These are phyloP conservation scores for Aphyosemion australe DNA, from an alignment of 2,113 vertebrate genomes.

Conservation along the genomic window DNA sequence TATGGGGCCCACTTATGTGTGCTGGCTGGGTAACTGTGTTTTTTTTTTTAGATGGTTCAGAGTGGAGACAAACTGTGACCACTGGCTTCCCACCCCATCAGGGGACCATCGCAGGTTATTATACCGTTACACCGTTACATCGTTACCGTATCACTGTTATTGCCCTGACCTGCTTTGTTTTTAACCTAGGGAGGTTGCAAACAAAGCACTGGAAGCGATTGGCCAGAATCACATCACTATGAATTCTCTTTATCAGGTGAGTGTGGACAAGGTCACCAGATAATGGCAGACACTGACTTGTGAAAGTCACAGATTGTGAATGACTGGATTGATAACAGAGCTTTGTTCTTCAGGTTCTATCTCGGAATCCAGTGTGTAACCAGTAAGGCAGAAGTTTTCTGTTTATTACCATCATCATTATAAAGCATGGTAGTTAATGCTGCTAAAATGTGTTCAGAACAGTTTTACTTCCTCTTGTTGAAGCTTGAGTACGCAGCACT, in stretches of 20 bases:
- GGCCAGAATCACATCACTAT: slow-evolving; percentile 85
- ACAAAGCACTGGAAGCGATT: slow-evolving; percentile 86
- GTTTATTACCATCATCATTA: neutral
- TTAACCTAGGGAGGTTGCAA: slow-evolving; percentile 82
- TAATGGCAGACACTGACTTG: neutral
- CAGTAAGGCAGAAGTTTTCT: slow-evolving; percentile 58
- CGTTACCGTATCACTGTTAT: too few relatives aligned
- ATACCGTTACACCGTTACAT: too few relatives aligned
- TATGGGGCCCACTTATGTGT: too few relatives aligned
- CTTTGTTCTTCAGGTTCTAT: slow-evolving; percentile 68
- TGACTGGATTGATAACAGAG: neutral
- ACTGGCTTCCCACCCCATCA: slow-evolving; percentile 86
- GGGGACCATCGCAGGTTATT: slow-evolving; percentile 87
- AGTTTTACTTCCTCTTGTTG: too few relatives aligned
- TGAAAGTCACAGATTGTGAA: neutral
- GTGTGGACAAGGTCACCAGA: neutral
- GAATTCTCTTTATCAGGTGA: slow-evolving; percentile 85
- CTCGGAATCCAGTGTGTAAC: slow-evolving; percentile 73
- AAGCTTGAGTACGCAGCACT: too few relatives aligned
- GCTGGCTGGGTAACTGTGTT: neutral
- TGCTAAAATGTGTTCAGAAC: too few relatives aligned
- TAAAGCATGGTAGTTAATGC: too few relatives aligned
- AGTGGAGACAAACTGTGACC: slow-evolving; percentile 95
- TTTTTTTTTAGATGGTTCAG: slow-evolving; percentile 86
- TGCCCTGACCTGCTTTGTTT: neutral